Evolutionary conservation across 2,113 vertebrate species (phyloP).

Genomic region (Cinclus cinclus): DNA sequence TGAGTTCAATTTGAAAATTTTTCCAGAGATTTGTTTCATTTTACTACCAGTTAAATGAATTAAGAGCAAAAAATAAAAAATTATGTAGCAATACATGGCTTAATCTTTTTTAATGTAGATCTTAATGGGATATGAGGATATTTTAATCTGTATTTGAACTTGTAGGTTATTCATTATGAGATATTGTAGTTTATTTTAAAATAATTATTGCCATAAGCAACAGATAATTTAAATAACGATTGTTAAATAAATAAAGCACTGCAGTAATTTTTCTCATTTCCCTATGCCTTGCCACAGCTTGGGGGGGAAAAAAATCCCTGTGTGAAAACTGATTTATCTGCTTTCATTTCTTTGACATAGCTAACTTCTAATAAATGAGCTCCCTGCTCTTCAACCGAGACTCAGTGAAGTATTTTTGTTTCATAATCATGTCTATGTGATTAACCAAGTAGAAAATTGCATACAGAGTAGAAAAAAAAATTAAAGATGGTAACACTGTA

Average conservation of each 20-base stretch:
- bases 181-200: neutral
- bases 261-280: neutral
- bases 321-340: neutral
- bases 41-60: neutral
- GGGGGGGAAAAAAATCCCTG: fast-evolving
- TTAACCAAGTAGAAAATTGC: conserved; percentile 39
- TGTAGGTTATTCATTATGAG: neutral
- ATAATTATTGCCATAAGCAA: neutral
- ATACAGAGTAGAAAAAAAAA: neutral
- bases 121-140: neutral
- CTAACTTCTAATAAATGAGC: conserved; percentile 3
- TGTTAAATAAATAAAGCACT: neutral
- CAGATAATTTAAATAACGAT: neutral
- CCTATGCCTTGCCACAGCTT: neutral
- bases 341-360: neutral
- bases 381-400: neutral
- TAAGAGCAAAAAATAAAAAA: neutral
- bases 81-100: neutral
- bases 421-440: neutral
- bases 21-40: neutral
- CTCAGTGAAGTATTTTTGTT: conserved; percentile 21
- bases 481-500: neutral
- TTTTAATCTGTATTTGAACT: neutral
- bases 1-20: neutral
- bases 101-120: neutral